Percentiles rank a stretch among this genome's conserved stretches.
phyloP scores from a whole-genome alignment of 2,888 invertebrate species.

The Eilema griseolum region DNA sequence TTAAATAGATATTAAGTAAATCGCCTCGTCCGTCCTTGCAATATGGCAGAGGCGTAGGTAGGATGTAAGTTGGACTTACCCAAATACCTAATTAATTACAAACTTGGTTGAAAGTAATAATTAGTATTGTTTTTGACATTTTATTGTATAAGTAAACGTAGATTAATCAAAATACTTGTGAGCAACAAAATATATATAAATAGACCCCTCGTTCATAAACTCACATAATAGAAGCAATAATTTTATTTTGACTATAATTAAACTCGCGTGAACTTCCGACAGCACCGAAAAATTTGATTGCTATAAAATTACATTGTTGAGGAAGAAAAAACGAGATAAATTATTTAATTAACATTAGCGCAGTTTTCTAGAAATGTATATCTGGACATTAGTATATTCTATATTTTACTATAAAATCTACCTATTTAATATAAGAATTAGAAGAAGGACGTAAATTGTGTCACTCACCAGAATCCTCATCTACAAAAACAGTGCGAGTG shows the following conservation, averaged over 20 bases:
- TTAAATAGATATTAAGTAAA: not conserved
- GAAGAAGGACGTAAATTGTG: not conserved
- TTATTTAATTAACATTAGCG: not conserved
- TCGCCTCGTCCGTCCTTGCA: not conserved
- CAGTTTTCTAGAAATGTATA: not conserved
- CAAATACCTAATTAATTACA: not conserved
- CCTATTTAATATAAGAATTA: not conserved
- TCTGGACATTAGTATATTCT: not conserved
- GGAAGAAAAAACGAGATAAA: not conserved
- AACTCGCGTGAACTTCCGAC: too few relatives aligned
- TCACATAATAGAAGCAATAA: too few relatives aligned
- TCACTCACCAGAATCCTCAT: not conserved
- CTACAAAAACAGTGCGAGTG: not conserved
- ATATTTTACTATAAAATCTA: not conserved
- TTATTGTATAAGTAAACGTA: too few relatives aligned
- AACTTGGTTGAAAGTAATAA: too few relatives aligned
- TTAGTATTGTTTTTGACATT: too few relatives aligned
- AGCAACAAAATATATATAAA: not conserved
- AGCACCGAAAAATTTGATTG: too few relatives aligned
- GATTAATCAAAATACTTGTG: not conserved
- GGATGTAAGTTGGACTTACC: not conserved
- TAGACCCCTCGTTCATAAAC: too few relatives aligned
- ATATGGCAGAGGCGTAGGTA: not conserved
- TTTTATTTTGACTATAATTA: too few relatives aligned
- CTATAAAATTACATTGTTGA: too few relatives aligned